Evolutionary conservation across 2,888 invertebrate genomes (phyloP).

Genomic region (Hydriomena furcata): DNA sequence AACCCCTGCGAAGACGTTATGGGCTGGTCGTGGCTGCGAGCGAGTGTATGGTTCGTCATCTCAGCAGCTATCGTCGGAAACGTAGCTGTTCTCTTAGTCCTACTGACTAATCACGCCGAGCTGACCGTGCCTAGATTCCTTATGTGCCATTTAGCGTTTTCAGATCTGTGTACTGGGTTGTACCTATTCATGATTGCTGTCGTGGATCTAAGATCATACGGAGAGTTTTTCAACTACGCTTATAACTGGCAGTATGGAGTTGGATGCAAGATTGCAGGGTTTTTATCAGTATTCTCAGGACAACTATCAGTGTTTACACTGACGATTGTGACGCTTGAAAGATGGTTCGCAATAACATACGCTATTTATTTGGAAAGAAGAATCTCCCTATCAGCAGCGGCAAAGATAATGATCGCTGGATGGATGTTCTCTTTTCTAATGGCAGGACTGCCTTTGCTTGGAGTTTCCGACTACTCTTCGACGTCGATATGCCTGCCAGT

Average conservation of each 20-base stretch:
- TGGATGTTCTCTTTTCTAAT: constrained; percentile 91
- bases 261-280: constrained; percentile 94
- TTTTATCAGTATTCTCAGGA: constrained; percentile 93
- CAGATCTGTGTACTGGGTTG: constrained; percentile 94
- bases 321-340: constrained; percentile 92
- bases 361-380: constrained; percentile 92
- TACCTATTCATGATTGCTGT: constrained; percentile 93
- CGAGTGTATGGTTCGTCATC: constrained; percentile 94
- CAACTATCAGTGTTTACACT: constrained; percentile 94
- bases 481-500: constrained; percentile 95
- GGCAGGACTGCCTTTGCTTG: constrained; percentile 91
- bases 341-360: constrained; percentile 93
- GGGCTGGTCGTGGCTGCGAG: constrained; percentile 90
- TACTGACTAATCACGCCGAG: constrained; percentile 84
- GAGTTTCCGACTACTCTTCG: constrained; percentile 94
- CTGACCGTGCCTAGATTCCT: constrained; percentile 74
- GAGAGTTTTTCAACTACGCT: constrained; percentile 94
- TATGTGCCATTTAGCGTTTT: constrained; percentile 90
- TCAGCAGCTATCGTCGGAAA: constrained; percentile 92
- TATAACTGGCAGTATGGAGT: constrained; percentile 93
- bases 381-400: constrained; percentile 88
- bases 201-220: constrained; percentile 92
- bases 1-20: constrained; percentile 96
- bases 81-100: constrained; percentile 90
- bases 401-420: constrained; percentile 89